phyloP scores from a whole-genome alignment of 2,113 vertebrate genomes.

The Lethenteron reissneri region DNA sequence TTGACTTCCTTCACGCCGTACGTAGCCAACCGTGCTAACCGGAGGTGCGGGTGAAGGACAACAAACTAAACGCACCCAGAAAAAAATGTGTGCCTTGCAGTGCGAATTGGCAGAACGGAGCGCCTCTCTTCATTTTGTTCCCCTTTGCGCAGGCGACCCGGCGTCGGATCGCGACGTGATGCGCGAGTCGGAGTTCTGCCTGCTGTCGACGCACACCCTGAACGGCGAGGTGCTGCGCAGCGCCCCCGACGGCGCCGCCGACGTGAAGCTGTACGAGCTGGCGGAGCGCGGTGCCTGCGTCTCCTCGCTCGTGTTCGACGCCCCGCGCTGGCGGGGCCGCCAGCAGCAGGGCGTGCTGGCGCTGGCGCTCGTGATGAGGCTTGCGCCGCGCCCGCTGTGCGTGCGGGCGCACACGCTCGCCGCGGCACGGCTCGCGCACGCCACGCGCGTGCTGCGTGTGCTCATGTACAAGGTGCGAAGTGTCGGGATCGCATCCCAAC shows the following conservation, averaged over 20 bases:
- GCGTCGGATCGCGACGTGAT: too few species aligned
- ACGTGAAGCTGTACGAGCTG: conserved; percentile 90
- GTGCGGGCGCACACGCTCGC: conserved; percentile 53
- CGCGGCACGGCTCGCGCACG: neutral
- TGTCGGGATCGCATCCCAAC: neutral
- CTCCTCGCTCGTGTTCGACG: conserved; percentile 85
- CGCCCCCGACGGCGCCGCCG: conserved; percentile 75
- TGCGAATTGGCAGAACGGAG: too few species aligned
- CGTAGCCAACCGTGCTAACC: too few species aligned
- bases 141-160: too few species aligned
- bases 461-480: conserved; percentile 5
- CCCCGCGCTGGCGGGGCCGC: conserved; percentile 12
- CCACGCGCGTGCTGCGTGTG: neutral
- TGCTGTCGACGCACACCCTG: conserved; percentile 82
- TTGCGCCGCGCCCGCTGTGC: conserved; percentile 70
- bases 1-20: too few species aligned
- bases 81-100: too few species aligned
- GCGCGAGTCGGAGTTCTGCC: conserved; percentile 15
- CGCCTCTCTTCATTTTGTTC: too few species aligned
- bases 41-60: too few species aligned
- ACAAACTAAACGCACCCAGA: too few species aligned
- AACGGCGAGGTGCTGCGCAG: conserved; percentile 93
- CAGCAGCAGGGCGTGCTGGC: conserved; percentile 24
- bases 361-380: conserved; percentile 73
- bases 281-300: conserved; percentile 91